Evolutionary conservation across 2,113 vertebrate species (phyloP).

Genomic region (Dicrurus megarhynchus): DNA sequence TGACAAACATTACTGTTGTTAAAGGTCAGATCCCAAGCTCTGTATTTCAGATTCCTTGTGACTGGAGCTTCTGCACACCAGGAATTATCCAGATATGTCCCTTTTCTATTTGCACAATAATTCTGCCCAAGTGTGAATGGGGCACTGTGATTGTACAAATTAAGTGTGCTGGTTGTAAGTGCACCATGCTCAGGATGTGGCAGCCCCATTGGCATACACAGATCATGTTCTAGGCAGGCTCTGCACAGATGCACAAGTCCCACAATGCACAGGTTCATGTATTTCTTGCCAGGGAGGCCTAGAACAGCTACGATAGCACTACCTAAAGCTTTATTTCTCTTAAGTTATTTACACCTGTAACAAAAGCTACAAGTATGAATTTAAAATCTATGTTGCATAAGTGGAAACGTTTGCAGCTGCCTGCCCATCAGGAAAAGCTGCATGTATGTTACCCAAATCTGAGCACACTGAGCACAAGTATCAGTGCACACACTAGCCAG

Average conservation of each 20-base stretch:
- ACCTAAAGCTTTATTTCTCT: background rate
- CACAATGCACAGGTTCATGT: background rate
- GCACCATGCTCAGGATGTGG: background rate
- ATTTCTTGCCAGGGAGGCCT: background rate
- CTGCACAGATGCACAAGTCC: background rate
- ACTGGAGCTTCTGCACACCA: background rate
- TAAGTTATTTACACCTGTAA: background rate
- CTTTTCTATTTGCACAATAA: background rate
- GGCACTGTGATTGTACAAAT: background rate
- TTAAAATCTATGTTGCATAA: background rate
- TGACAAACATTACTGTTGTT: background rate
- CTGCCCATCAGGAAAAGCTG: background rate
- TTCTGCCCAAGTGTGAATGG: background rate
- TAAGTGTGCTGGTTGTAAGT: background rate
- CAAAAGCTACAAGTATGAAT: background rate
- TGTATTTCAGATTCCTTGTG: background rate
- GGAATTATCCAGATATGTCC: background rate
- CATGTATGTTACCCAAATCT: background rate
- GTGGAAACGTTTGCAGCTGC: background rate
- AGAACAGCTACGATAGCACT: background rate
- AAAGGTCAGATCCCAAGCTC: slow-evolving; percentile 1
- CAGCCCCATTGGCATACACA: background rate
- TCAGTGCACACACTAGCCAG: background rate
- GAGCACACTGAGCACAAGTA: background rate
- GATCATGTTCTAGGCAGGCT: background rate